Evolutionary conservation across 2,113 vertebrate genomes (phyloP).

Genomic region (Semicossyphus pulcher): DNA sequence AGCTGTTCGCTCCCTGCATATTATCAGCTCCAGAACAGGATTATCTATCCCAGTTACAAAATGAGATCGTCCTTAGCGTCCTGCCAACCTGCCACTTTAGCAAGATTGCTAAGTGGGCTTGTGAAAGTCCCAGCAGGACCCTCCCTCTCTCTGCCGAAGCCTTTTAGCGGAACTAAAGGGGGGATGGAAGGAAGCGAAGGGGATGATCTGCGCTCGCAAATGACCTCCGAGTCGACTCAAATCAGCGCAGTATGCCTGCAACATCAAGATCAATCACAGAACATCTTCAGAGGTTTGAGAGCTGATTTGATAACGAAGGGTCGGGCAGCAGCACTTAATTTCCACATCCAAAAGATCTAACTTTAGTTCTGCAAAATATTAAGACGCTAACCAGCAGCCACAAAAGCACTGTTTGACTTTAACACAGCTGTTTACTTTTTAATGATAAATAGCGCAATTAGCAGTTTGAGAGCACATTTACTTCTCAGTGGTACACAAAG

Average conservation of each 20-base stretch:
- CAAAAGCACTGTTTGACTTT: background rate
- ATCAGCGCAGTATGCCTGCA: background rate
- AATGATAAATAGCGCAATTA: constrained; percentile 29
- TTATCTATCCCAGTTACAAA: constrained; percentile 15
- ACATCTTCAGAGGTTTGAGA: background rate
- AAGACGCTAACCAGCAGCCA: background rate
- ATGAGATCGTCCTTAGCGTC: constrained; percentile 1
- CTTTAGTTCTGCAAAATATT: background rate
- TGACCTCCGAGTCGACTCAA: background rate
- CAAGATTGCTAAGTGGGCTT: constrained; percentile 2
- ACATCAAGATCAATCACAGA: background rate
- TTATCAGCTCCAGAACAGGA: constrained; percentile 15
- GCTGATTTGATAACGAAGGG: background rate
- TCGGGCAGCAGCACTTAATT: background rate
- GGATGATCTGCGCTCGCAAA: constrained; percentile 6
- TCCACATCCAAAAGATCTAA: background rate
- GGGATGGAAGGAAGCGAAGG: constrained; percentile 8
- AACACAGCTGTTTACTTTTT: background rate
- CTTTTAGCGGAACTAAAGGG: constrained; percentile 2
- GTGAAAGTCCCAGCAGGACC: constrained; percentile 24
- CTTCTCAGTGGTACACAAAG: constrained; percentile 11
- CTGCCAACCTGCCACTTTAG: constrained; percentile 5
- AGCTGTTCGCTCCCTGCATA: constrained; percentile 1
- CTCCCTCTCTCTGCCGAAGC: background rate
- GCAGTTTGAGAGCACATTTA: constrained; percentile 16